Evolutionary conservation across 2,888 invertebrate genomes (phyloP).

Genomic region (Crepidodera aurea): DNA sequence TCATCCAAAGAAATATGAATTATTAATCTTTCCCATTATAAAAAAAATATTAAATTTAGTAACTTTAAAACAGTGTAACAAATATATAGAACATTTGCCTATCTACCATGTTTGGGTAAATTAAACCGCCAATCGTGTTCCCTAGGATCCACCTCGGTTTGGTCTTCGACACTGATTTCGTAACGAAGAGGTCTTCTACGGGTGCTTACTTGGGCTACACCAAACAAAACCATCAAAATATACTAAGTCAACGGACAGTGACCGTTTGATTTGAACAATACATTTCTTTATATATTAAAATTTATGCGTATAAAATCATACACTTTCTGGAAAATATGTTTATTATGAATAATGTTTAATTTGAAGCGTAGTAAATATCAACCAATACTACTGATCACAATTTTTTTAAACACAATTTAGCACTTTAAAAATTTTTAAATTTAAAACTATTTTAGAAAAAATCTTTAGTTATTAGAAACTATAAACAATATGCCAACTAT

Average conservation of each 20-base stretch:
- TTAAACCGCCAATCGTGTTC: constrained; percentile 67
- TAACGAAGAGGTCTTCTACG: constrained; percentile 62
- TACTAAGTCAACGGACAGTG: constrained; percentile 12
- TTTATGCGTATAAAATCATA: no score
- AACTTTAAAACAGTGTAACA: constrained; percentile 42
- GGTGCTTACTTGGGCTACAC: constrained; percentile 54
- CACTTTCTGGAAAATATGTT: no score
- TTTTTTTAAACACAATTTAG: no score
- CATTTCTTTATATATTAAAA: not conserved
- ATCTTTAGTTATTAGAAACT: no score
- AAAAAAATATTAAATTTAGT: constrained; percentile 29
- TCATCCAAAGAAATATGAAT: no score
- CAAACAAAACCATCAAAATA: constrained; percentile 43
- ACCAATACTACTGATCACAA: no score
- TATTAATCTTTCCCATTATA: no score
- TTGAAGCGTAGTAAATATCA: no score
- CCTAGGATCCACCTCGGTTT: constrained; percentile 64
- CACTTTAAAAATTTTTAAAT: no score
- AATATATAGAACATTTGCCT: constrained; percentile 46
- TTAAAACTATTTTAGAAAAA: no score
- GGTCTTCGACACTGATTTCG: constrained; percentile 66
- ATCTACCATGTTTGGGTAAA: constrained; percentile 62
- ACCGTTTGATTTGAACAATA: constrained; percentile 26
- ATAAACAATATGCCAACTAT: no score
- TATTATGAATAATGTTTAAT: no score